A percentile compares a stretch with the other conserved stretches of the same genome.
These are phyloP conservation scores for Spicauda simplicius DNA, from an alignment of 2,888 invertebrate species.

Conservation along the genomic window DNA sequence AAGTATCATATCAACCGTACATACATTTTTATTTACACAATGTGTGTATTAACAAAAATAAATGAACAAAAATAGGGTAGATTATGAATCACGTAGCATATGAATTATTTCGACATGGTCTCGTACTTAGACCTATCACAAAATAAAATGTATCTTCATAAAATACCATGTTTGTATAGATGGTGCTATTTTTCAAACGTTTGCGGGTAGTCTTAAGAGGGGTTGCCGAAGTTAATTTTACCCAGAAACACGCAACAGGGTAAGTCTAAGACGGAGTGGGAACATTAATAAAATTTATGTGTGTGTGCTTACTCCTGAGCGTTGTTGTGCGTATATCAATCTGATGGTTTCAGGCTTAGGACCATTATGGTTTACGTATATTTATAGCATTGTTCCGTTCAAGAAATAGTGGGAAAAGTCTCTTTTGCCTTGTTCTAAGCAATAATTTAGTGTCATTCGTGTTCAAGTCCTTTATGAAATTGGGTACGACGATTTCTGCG, in stretches of 20 bases:
- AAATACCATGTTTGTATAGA: slow-evolving; percentile 42
- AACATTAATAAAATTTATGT: slow-evolving; percentile 69
- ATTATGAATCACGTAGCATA: slow-evolving; percentile 52
- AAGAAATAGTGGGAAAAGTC: slow-evolving; percentile 15
- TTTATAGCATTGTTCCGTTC: slow-evolving; percentile 16
- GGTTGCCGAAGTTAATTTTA: slow-evolving; percentile 67
- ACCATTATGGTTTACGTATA: slow-evolving; percentile 21
- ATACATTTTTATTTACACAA: no score
- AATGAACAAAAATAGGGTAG: slow-evolving; percentile 28
- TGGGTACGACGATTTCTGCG: slow-evolving; percentile 6
- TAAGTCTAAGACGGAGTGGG: slow-evolving; percentile 54
- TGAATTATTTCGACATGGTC: slow-evolving; percentile 56
- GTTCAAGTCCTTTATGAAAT: slow-evolving; percentile 26
- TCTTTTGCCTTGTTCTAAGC: slow-evolving; percentile 1
- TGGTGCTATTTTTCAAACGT: slow-evolving; percentile 64
- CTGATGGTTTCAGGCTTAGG: slow-evolving; percentile 36
- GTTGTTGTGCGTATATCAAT: slow-evolving; percentile 42
- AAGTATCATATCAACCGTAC: no score
- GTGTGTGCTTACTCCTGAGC: slow-evolving; percentile 49
- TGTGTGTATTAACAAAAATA: not conserved
- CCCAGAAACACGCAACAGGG: slow-evolving; percentile 61
- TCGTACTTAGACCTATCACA: slow-evolving; percentile 19
- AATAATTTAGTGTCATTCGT: slow-evolving; percentile 25
- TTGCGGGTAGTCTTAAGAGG: slow-evolving; percentile 48
- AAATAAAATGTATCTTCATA: slow-evolving; percentile 41